These are phyloP conservation scores for Xylocopa sonorina DNA, from an alignment of 1,140 invertebrate genomes.

Conservation along the genomic window DNA sequence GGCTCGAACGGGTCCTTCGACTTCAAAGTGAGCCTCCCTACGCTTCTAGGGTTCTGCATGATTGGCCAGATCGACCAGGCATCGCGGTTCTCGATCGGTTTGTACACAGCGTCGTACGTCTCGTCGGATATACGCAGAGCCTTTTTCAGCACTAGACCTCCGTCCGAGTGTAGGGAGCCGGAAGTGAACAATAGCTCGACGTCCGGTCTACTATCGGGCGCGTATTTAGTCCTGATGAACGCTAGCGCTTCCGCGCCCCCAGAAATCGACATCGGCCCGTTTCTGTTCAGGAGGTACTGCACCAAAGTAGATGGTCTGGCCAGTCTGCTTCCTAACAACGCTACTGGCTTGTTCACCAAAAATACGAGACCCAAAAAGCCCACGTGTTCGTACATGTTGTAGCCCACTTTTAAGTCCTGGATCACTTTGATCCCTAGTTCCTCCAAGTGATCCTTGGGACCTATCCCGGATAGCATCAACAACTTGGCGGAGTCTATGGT, in stretches of 20 bases:
- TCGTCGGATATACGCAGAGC: conserved; percentile 83
- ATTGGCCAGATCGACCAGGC: conserved; percentile 87
- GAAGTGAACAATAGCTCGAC: conserved; percentile 83
- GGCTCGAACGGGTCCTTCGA: conserved; percentile 88
- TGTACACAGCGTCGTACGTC: conserved; percentile 83
- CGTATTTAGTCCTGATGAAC: conserved; percentile 82
- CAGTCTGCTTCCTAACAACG: conserved; percentile 65
- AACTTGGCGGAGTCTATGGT: conserved; percentile 87
- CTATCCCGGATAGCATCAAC: conserved; percentile 89
- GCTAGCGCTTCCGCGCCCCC: conserved; percentile 82
- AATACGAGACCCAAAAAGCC: conserved; percentile 86
- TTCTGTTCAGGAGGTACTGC: conserved; percentile 77
- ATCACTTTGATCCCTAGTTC: conserved; percentile 86
- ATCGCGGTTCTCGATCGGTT: conserved; percentile 83
- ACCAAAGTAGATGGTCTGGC: conserved; percentile 62
- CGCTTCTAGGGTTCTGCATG: conserved; percentile 88
- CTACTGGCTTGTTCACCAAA: conserved; percentile 78
- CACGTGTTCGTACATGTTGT: conserved; percentile 89
- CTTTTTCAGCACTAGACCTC: conserved; percentile 83
- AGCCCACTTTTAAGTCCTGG: conserved; percentile 86
- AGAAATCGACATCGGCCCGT: conserved; percentile 80
- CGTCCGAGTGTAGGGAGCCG: conserved; percentile 84
- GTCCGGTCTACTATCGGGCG: conserved; percentile 81
- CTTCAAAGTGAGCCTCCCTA: conserved; percentile 86
- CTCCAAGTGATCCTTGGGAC: conserved; percentile 86